Evolutionary conservation across 2,113 vertebrate genomes (phyloP), one percentile per base, ranked within the genome.

Genomic region (Corynorhinus townsendii): DNA sequence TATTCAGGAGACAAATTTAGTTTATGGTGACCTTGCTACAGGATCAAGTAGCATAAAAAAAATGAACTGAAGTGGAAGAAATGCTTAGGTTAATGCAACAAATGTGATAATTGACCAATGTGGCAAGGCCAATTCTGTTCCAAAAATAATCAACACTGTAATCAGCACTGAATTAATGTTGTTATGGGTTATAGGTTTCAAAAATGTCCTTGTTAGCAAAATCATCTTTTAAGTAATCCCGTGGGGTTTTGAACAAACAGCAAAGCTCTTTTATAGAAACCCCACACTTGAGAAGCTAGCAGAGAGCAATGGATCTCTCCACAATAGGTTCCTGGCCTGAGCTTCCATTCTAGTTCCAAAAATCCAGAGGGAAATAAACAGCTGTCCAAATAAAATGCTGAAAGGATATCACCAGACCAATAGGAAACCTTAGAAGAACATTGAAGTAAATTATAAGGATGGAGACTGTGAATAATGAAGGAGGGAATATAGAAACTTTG

Each of bases 11-110:
- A 93, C 86, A 96, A 95, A 93, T 97, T 96, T 75, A 94, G 76
- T 83, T 17, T 89, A 93, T 95, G 69, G 76, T 96, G 91, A 96
- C 90, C 96, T 97, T 86, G 86, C 3, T 33, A 19, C 19, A 90
- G 85, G 91, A 95, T 96, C 89, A 95, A 95, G 88, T 69, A 38
- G n/a, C 88, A 69, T 87, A 80, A 89, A 86, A 88, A 86, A 96
- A 97, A 96, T 79, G 59, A 97, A 68, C 22, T 26, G 24, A 96
- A 73, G 96, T 97, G 56, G 77, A 87, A 97, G 83, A 95, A 96
- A 64, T 66, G 90, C 54, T 96, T 95, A 68, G 92, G 93, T 87
- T 96, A 94, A 90, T 64, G 33, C 69, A 96, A 71, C 86, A 97
- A 91, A 59, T 88, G 75, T 82, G 71, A 92, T 56, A 54, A 97